These are phyloP conservation scores for Hypolimnas misippus DNA, from an alignment of 2,888 invertebrate genomes.

Conservation along the genomic window DNA sequence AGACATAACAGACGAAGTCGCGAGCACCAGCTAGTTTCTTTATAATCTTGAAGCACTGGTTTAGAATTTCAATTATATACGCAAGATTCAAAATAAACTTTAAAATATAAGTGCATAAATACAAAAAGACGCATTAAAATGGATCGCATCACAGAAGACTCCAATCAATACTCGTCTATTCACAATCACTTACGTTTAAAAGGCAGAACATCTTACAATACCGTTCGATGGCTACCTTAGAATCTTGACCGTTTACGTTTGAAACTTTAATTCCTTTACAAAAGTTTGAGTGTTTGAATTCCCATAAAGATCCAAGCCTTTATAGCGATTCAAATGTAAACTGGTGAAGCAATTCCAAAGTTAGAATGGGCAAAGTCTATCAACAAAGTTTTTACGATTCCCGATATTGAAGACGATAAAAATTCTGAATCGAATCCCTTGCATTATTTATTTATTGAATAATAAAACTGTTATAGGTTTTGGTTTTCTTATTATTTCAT, in stretches of 20 bases:
- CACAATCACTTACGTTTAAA: neutral
- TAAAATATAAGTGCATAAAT: neutral
- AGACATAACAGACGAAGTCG: no score
- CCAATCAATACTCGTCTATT: conserved; percentile 2
- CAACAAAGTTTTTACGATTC: conserved; percentile 32
- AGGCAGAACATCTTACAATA: neutral
- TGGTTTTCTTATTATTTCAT: neutral
- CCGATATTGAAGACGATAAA: conserved; percentile 26
- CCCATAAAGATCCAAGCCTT: conserved; percentile 33
- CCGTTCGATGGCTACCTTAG: conserved; percentile 15
- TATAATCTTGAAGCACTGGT: no score
- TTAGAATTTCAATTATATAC: no score
- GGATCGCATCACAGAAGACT: neutral
- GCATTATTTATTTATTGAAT: conserved; percentile 5
- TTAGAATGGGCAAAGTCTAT: conserved; percentile 25
- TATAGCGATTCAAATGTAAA: conserved; percentile 33
- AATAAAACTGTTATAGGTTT: neutral
- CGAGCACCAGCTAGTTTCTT: no score
- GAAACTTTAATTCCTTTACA: conserved; percentile 28
- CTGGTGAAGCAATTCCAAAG: conserved; percentile 31
- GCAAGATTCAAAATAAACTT: neutral
- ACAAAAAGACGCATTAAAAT: neutral
- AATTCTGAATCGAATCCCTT: conserved; percentile 14
- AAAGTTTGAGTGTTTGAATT: conserved; percentile 29
- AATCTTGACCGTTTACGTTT: conserved; percentile 25